Evolutionary conservation across 2,888 invertebrate genomes (phyloP).

Genomic region (Homarus gammarus): DNA sequence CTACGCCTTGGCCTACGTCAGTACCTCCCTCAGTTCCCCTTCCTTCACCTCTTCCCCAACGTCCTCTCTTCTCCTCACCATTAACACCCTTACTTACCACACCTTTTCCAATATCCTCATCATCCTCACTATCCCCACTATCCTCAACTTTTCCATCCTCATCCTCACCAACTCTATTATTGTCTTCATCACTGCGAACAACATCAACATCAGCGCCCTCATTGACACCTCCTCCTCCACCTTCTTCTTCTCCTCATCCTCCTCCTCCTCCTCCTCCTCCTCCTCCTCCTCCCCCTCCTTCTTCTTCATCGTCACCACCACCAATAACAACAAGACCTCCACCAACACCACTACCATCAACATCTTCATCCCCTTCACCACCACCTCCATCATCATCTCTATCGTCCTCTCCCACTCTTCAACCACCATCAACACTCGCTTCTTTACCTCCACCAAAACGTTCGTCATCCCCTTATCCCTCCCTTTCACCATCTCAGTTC

Average conservation of each 20-base stretch:
- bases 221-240: not conserved
- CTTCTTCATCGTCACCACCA: not conserved
- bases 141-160: not conserved
- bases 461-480: not conserved
- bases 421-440: no score
- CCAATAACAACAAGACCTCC: not conserved
- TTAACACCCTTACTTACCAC: not conserved
- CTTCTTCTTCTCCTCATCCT: not conserved
- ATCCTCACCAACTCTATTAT: not conserved
- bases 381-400: not conserved
- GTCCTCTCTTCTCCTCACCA: not conserved
- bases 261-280: not conserved
- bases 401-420: no score
- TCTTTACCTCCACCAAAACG: no score
- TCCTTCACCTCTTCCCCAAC: not conserved
- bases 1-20: not conserved
- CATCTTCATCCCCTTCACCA: no score
- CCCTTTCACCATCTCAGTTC: not conserved
- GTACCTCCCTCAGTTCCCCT: not conserved
- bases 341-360: no score
- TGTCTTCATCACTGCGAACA: not conserved
- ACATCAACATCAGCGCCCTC: not conserved
- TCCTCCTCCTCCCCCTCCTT: not conserved
- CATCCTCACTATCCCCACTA: not conserved
- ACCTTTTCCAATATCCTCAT: conserved; percentile 7